phyloP scores from a whole-genome alignment of 2,797 vertebrate genomes.

The Xyrichtys novacula region DNA sequence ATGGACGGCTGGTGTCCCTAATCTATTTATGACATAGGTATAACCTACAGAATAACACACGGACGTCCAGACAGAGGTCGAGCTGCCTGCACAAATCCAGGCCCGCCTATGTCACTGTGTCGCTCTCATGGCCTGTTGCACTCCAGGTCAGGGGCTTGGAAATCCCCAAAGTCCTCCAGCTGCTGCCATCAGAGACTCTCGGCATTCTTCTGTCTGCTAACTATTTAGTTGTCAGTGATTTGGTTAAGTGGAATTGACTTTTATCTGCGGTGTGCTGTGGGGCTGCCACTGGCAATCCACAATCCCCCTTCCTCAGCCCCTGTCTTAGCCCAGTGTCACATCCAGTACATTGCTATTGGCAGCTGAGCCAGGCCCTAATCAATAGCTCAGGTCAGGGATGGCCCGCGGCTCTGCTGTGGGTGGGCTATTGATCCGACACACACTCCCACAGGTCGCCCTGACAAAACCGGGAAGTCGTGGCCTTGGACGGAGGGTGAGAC shows the following conservation, averaged over 20 bases:
- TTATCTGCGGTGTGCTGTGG: conserved; percentile 89
- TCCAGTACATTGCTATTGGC: conserved; percentile 92
- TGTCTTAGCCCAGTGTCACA: conserved; percentile 89
- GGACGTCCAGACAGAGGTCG: conserved; percentile 45
- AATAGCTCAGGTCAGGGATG: conserved; percentile 92
- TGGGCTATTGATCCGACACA: conserved; percentile 92
- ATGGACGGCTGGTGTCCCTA: conserved; percentile 13
- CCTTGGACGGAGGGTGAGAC: conserved; percentile 50
- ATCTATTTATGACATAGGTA: conserved; percentile 32
- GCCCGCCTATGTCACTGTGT: conserved; percentile 45
- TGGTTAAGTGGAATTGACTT: conserved; percentile 99
- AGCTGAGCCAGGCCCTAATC: conserved; percentile 92
- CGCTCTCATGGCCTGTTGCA: conserved; percentile 58
- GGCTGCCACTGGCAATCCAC: conserved; percentile 91
- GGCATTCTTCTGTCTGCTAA: conserved; percentile 92
- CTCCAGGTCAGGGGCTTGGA: conserved; percentile 69
- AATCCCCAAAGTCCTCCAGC: conserved; percentile 78
- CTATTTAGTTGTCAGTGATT: conserved; percentile 98
- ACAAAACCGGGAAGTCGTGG: conserved; percentile 76
- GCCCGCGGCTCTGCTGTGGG: conserved; percentile 87
- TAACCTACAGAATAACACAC: conserved; percentile 26
- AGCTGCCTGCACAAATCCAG: conserved; percentile 38
- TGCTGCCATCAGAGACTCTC: conserved; percentile 77
- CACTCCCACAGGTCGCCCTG: conserved; percentile 89
- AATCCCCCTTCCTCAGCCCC: conserved; percentile 85